These are phyloP conservation scores for Myotis vivesi DNA, from an alignment of 2,797 vertebrate genomes.

Conservation along the genomic window DNA sequence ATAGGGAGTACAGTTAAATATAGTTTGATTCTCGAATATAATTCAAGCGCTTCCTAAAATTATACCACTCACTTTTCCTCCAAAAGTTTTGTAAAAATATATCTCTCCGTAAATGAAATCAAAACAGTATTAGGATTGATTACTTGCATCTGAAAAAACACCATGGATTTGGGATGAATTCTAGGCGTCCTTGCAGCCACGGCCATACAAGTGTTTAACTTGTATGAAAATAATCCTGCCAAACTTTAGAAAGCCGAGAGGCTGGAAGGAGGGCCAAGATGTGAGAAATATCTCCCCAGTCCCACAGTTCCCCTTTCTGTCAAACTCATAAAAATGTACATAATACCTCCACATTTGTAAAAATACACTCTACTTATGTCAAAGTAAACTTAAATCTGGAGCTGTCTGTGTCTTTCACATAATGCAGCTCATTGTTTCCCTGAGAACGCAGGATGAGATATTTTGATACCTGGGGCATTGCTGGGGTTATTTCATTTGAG, in stretches of 20 bases:
- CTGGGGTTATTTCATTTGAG: conserved; percentile 62
- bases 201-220: conserved; percentile 44
- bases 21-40: conserved; percentile 48
- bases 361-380: conserved; percentile 52
- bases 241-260: conserved; percentile 20
- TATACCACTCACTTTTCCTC: conserved; percentile 21
- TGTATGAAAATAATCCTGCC: conserved; percentile 67
- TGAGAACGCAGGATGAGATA: conserved; percentile 56
- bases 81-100: conserved; percentile 61
- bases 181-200: conserved; percentile 49
- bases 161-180: conserved; percentile 65
- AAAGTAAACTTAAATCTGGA: conserved; percentile 43
- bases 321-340: conserved; percentile 59
- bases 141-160: conserved; percentile 69
- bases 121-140: conserved; percentile 67
- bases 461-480: conserved; percentile 69
- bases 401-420: conserved; percentile 10
- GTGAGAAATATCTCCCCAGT: conserved; percentile 47
- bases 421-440: conserved; percentile 62
- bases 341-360: conserved; percentile 36
- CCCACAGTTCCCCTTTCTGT: conserved; percentile 53
- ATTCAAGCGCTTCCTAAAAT: conserved; percentile 52
- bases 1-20: conserved; percentile 44
- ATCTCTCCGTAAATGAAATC: conserved; percentile 61
- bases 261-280: conserved; percentile 51